Percentiles rank a stretch among this genome's conserved stretches.
These are phyloP conservation scores for Ficedula albicollis DNA, from an alignment of 2,797 vertebrate genomes.

Conservation along the genomic window DNA sequence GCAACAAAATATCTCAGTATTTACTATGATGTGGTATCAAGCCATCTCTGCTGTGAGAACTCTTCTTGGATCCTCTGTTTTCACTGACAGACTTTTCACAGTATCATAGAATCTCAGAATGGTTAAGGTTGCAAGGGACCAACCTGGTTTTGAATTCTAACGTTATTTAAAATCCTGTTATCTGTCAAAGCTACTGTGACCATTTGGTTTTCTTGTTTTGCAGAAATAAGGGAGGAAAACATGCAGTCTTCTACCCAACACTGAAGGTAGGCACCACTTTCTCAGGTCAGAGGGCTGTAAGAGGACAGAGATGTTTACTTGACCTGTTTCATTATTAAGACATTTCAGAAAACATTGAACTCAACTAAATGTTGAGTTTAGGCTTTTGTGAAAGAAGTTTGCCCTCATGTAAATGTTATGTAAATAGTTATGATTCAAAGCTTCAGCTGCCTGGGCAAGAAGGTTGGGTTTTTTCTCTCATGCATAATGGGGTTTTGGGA, in stretches of 20 bases:
- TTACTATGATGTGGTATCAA: neutral
- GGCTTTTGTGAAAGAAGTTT: neutral
- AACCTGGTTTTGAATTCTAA: neutral
- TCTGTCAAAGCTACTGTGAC: neutral
- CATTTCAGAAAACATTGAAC: neutral
- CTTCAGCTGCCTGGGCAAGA: neutral
- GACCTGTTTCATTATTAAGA: neutral
- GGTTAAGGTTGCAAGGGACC: neutral
- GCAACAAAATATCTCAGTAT: neutral
- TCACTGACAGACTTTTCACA: neutral
- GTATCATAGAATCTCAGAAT: neutral
- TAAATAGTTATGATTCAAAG: neutral
- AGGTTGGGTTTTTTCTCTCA: neutral
- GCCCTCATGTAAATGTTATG: neutral
- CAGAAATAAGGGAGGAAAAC: constrained; percentile 88
- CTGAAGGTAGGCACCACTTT: constrained; percentile 83
- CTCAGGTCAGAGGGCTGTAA: neutral
- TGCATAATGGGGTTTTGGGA: neutral
- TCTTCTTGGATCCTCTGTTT: neutral
- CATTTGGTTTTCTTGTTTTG: constrained; percentile 29
- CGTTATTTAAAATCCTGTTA: neutral
- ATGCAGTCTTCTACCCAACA: constrained; percentile 91
- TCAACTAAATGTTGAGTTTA: neutral
- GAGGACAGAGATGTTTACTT: neutral
- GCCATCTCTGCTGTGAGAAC: neutral